Conservation (phyloP, 2,888 invertebrate species). For the Microplitis deprimator region DNA sequence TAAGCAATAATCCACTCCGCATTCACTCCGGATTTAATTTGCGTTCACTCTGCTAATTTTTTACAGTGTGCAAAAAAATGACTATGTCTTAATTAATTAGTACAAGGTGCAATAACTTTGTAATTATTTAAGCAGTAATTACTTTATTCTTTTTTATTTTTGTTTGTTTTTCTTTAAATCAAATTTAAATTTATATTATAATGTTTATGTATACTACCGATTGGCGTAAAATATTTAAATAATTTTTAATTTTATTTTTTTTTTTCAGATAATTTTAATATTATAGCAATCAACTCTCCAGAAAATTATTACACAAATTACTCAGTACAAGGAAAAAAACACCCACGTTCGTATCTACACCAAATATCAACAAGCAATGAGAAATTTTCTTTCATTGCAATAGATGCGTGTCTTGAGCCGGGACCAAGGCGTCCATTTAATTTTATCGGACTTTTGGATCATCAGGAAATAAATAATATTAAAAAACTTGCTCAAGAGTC, state of each 20-base stretch:
- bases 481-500: conserved; percentile 75
- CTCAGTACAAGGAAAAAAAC: conserved; percentile 82
- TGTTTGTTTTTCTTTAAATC: too few relatives aligned
- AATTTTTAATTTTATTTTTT: conserved; percentile 24
- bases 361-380: conserved; percentile 74
- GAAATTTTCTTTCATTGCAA: conserved; percentile 84
- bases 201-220: too few relatives aligned
- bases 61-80: too few relatives aligned
- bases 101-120: too few relatives aligned
- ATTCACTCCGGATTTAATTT: too few relatives aligned
- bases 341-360: conserved; percentile 84
- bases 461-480: conserved; percentile 75
- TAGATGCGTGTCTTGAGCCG: conserved; percentile 90
- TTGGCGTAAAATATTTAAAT: background rate
- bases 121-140: too few relatives aligned
- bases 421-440: conserved; percentile 91
- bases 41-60: too few relatives aligned
- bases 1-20: too few relatives aligned
- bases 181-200: too few relatives aligned
- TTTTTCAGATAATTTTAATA: conserved; percentile 89
- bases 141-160: too few relatives aligned
- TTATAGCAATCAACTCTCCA: conserved; percentile 78
- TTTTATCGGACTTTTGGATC: conserved; percentile 84
- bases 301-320: conserved; percentile 85
- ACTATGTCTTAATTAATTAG: too few relatives aligned